Evolutionary conservation across 2,888 invertebrate species (phyloP).

Genomic region (Onchidella celtica): DNA sequence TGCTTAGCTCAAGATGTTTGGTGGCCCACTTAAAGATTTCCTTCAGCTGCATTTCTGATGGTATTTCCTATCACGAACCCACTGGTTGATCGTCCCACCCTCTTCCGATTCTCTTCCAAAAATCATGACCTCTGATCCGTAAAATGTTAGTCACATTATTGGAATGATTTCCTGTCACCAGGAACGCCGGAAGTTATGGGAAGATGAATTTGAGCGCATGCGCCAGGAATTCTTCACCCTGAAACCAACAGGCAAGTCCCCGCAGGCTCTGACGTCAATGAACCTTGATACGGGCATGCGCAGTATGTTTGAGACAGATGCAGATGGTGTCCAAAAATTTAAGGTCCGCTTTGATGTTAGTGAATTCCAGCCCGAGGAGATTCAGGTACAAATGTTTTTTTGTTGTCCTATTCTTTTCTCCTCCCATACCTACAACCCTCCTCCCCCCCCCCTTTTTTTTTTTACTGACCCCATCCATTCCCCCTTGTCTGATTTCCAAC

Average conservation of each 20-base stretch:
- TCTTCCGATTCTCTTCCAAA: too few species aligned
- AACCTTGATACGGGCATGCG: conserved; percentile 64
- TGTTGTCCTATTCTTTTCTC: neutral
- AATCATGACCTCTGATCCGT: too few species aligned
- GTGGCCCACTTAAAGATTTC: too few species aligned
- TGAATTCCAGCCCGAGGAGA: conserved; percentile 75
- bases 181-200: conserved; percentile 73
- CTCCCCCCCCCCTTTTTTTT: neutral
- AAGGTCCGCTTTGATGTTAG: conserved; percentile 73
- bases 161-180: neutral
- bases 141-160: too few species aligned
- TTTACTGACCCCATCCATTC: neutral
- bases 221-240: conserved; percentile 78
- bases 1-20: too few species aligned
- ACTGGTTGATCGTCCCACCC: too few species aligned
- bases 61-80: too few species aligned
- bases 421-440: neutral
- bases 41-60: too few species aligned
- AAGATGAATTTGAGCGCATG: conserved; percentile 76
- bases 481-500: neutral
- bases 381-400: conserved; percentile 32
- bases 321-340: conserved; percentile 68
- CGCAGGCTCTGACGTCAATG: conserved; percentile 58
- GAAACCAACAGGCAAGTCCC: conserved; percentile 72
- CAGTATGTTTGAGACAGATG: conserved; percentile 68